Percentiles rank a stretch among this genome's conserved stretches.
Conservation (phyloP, 1,140 invertebrate genomes). For the Adoxophyes honmai region DNA sequence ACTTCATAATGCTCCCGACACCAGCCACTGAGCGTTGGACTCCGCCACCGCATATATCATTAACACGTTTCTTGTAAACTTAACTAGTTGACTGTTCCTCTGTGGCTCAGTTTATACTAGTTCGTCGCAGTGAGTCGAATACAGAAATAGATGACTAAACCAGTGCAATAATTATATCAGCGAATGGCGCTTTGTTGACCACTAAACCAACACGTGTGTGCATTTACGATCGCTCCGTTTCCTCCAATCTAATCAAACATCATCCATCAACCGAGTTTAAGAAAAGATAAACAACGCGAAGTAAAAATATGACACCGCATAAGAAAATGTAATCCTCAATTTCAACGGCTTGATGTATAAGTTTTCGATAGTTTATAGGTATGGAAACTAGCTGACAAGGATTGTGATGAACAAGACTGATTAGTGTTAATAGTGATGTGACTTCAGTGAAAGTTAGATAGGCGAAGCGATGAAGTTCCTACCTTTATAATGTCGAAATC, state of each 20-base stretch:
- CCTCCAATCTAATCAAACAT: constrained; percentile 17
- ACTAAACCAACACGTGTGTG: constrained; percentile 28
- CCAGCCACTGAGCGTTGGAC: not conserved
- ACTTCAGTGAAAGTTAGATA: constrained; percentile 26
- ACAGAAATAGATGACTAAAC: constrained; percentile 43
- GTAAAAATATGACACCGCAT: constrained; percentile 29
- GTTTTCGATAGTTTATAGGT: not conserved
- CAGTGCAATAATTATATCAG: constrained; percentile 62
- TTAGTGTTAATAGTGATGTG: constrained; percentile 32
- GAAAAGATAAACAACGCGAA: constrained; percentile 3
- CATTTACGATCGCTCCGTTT: constrained; percentile 17
- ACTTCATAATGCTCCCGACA: constrained; percentile 1
- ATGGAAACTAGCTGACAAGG: constrained; percentile 15
- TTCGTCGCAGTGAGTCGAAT: constrained; percentile 33
- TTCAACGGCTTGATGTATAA: not conserved
- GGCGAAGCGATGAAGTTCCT: constrained; percentile 19
- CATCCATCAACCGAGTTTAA: not conserved
- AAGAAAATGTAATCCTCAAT: not conserved
- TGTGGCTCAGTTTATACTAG: constrained; percentile 33
- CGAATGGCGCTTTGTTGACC: constrained; percentile 49
- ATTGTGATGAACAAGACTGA: constrained; percentile 17
- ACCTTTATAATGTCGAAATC: not conserved
- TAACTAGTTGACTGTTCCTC: too few relatives aligned
- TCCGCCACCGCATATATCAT: not conserved
- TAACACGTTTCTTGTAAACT: not conserved